phyloP scores from a whole-genome alignment of 1,140 invertebrate genomes.

The Drosophila suzukii region DNA sequence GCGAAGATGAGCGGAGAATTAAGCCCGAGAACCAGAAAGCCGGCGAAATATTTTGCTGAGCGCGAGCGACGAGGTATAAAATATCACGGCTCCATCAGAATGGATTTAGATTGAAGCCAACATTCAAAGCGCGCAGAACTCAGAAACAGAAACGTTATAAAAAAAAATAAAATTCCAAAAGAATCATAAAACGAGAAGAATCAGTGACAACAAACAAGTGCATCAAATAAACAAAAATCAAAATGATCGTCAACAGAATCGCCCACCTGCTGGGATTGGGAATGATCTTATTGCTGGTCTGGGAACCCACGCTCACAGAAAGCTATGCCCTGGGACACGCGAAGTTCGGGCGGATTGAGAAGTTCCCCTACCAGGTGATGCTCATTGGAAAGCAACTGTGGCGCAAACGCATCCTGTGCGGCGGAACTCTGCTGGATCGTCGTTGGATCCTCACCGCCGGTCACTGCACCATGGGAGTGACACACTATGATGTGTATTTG shows the following conservation, averaged over 20 bases:
- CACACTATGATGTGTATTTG: conserved; percentile 77
- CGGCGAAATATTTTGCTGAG: conserved; percentile 45
- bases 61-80: conserved; percentile 69
- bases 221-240: conserved; percentile 17
- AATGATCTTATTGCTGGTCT: conserved; percentile 39
- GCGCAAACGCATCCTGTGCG: conserved; percentile 86
- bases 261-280: conserved; percentile 29
- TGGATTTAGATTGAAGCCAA: conserved; percentile 79
- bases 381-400: conserved; percentile 81
- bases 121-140: conserved; percentile 73
- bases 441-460: conserved; percentile 91
- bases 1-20: conserved; percentile 2
- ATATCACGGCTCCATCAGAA: conserved; percentile 80
- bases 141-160: conserved; percentile 17
- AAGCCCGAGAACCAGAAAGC: conserved; percentile 20
- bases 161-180: conserved; percentile 1
- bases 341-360: conserved; percentile 78
- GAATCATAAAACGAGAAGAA: conserved; percentile 20
- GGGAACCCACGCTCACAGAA: conserved; percentile 13
- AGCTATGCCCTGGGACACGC: conserved; percentile 76
- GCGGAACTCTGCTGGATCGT: conserved; percentile 90
- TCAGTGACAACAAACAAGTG: conserved; percentile 42
- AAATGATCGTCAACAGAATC: conserved; percentile 46
- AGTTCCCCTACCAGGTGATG: conserved; percentile 84
- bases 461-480: conserved; percentile 89